Conservation (phyloP, 2,797 vertebrate genomes). For the Crotalus adamanteus region DNA sequence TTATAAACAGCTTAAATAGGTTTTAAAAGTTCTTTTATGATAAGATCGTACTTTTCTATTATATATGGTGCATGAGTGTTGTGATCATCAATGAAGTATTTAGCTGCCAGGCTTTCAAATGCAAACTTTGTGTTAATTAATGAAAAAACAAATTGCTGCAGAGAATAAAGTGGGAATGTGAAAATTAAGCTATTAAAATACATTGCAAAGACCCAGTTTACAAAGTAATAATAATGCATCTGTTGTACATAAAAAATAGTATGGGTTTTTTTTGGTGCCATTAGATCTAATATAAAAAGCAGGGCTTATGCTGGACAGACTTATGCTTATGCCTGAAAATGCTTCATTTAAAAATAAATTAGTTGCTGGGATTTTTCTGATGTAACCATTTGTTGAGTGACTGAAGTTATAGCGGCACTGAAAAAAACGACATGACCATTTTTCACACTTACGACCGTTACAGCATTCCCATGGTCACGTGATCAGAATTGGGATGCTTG, state of each 20-base stretch:
- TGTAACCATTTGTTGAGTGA: neutral
- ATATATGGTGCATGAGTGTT: neutral
- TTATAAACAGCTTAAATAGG: neutral
- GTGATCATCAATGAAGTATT: neutral
- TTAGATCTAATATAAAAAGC: neutral
- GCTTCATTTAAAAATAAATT: neutral
- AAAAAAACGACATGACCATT: neutral
- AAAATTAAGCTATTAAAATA: neutral
- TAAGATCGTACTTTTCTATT: neutral
- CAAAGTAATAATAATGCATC: neutral
- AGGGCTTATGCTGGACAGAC: neutral
- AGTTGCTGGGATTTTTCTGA: neutral
- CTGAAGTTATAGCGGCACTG: neutral
- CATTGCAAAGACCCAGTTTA: neutral
- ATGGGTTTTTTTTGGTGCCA: neutral
- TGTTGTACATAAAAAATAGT: neutral
- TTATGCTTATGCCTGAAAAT: neutral
- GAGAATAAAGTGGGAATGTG: slow-evolving; percentile 9
- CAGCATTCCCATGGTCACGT: rapidly evolving
- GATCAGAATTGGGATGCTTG: neutral
- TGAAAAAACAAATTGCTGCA: neutral
- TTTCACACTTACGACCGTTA: neutral
- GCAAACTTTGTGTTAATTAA: neutral
- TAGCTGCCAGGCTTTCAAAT: neutral
- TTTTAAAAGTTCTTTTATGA: neutral